A percentile compares a stretch with the other conserved stretches of the same genome.
phyloP scores from a whole-genome alignment of 2,113 vertebrate species.

The Nerophis lumbriciformis region DNA sequence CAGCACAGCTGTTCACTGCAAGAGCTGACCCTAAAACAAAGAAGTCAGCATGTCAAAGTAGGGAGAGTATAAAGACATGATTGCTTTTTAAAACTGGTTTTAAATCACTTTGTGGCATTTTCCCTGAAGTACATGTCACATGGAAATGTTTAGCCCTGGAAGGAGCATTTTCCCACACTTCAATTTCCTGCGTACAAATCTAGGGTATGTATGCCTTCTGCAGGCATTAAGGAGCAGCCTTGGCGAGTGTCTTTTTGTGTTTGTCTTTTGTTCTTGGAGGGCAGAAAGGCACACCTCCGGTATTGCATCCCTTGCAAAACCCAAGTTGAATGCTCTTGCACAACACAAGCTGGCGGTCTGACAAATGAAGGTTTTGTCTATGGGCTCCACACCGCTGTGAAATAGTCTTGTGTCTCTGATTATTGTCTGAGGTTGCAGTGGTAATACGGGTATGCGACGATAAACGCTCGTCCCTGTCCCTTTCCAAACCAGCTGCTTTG shows the following conservation, averaged over 20 bases:
- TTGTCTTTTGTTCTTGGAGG: neutral
- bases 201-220: neutral
- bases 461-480: slow-evolving; percentile 23
- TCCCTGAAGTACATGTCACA: slow-evolving; percentile 14
- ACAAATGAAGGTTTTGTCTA: slow-evolving; percentile 15
- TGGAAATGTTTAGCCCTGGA: slow-evolving; percentile 21
- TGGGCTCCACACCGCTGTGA: neutral
- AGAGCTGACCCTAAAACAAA: slow-evolving; percentile 6
- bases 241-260: slow-evolving; percentile 1
- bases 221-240: neutral
- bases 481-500: slow-evolving; percentile 21
- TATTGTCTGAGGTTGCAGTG: slow-evolving; percentile 25
- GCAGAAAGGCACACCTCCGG: slow-evolving; percentile 7
- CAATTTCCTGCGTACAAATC: slow-evolving; percentile 6
- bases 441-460: slow-evolving; percentile 15
- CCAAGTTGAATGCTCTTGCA: slow-evolving; percentile 1
- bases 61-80: neutral
- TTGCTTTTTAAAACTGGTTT: slow-evolving; percentile 1
- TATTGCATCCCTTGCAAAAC: slow-evolving; percentile 20
- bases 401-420: slow-evolving; percentile 22
- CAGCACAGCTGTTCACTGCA: slow-evolving; percentile 17
- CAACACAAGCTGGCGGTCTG: slow-evolving; percentile 26
- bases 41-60: neutral
- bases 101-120: slow-evolving; percentile 1
- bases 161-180: neutral